Base-by-base conservation (phyloP, 2,797 vertebrate genomes). In the Eulemur rubriventer region DNA sequence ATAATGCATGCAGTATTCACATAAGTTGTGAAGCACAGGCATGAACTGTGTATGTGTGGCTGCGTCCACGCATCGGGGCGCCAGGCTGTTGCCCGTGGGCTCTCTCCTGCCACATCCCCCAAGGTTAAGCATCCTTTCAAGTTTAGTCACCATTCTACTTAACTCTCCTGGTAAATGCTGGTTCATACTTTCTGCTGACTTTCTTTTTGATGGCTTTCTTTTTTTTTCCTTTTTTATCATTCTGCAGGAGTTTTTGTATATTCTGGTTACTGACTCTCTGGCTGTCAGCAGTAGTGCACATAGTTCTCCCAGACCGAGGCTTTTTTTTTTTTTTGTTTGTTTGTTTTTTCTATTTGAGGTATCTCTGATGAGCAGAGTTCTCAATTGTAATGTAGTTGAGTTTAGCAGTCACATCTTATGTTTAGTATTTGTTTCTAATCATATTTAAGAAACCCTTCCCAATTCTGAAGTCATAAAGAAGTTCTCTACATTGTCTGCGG, bases 61-160 rank as follows among this genome's bases (percentile, higher is more conserved):
- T 13, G 30, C 2, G 6, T 7, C 26, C 12, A 1, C 14, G 5
- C 1, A 1, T 52, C 20, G 9, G 72, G 38, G 72, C 11, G 2
- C n/a, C 4, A 10, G 20, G 80, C 8, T 26, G 79, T 20, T 28
- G 4, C 30, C 1, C 17, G 2, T 41, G 28, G 38, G 28, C 33
- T 55, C 63, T 63, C 43, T 69, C 65, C 52, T n/a, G 16, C 33
- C 18, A 24, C 17, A 26, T 48, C 43, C 17, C 4, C 35, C 52
- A 28, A 17, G 41, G 50, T 18, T 69, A 52, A 46, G 11, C 50
- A 9, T 50, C 50, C 50, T 59, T 30, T 14, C 10, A 22, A 50
- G 50, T 73, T 65, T 63, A 35, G 72, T 65, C 65, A 18, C 38
- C 33, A 0, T 73, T 57, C 1, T 0, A 24, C 70, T 61, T 52